Conservation (phyloP, 92 coral and sea anemone genomes). For the Siderastrea radians region DNA sequence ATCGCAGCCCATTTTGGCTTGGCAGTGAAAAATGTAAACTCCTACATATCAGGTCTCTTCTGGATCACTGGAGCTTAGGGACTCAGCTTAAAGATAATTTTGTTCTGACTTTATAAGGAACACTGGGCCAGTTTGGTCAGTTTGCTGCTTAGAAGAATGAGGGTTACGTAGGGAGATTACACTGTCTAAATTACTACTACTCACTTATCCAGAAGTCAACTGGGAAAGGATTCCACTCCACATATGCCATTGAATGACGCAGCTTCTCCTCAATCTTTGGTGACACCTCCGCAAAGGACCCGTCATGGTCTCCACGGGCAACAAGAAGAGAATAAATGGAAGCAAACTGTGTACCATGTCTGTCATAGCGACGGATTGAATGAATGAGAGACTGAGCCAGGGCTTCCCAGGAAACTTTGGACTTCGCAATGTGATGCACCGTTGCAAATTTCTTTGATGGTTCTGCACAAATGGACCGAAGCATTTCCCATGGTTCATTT, state of each 20-base stretch:
- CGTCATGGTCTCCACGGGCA: conserved; percentile 83
- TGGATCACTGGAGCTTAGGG: no score
- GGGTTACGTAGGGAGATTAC: not conserved
- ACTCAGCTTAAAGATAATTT: no score
- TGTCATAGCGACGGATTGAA: conserved; percentile 81
- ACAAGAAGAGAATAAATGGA: conserved; percentile 74
- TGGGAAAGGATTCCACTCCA: conserved; percentile 91
- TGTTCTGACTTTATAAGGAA: no score
- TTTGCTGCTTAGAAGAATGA: not conserved
- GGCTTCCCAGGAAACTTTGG: conserved; percentile 85
- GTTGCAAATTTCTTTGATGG: conserved; percentile 90
- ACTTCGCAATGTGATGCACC: conserved; percentile 73
- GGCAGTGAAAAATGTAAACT: no score
- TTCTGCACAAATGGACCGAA: conserved; percentile 85
- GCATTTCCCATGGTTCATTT: conserved; percentile 93
- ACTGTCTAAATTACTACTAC: not conserved
- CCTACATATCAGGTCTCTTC: no score
- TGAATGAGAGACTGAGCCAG: conserved; percentile 81
- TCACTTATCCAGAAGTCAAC: conserved; percentile 92
- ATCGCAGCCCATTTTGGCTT: no score
- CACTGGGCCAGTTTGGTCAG: no score
- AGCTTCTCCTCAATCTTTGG: conserved; percentile 79
- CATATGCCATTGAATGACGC: conserved; percentile 74
- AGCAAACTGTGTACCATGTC: conserved; percentile 71
- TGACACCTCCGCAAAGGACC: conserved; percentile 76